Evolutionary conservation across 2,888 invertebrate genomes (phyloP), one percentile per base, ranked within the genome.

Genomic region (Ganaspis brasiliensis): DNA sequence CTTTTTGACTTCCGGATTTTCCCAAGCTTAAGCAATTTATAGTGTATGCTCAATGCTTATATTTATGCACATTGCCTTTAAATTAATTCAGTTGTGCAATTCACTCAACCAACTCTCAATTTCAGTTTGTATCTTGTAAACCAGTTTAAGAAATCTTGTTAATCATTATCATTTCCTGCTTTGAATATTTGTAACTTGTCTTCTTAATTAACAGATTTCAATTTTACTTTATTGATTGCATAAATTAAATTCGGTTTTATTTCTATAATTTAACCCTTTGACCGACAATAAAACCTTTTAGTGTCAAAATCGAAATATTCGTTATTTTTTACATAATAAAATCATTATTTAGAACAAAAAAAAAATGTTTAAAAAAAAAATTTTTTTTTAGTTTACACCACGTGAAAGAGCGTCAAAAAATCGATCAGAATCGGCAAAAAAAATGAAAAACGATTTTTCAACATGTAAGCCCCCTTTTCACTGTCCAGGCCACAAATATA

Each of bases 1-100:
- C 57, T 24, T 26, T 52, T 57, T 57, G 26, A 57, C 63, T 63
- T 63, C 40, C 63, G 63, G 63, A 19, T 63, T 63, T 40, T 63
- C 14, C 14, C 10, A 6, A 6, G 6, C 3, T 31, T 31, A 6
- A 52, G 19, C 16, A 63, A 21, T 37, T 21, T 21, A 6, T 40
- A 14, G 19, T 21, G 14, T 21, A 14, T 37, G 37, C 55, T 61
- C 6, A 14, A 49, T 49, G 16, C 16, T 26, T 24, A 74, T 37
- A 37, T 67, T 37, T 40, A 67, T 26, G n/a, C 24, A 67, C 26
- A 26, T 6, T 12, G 6, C 14, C 21, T 56, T n/a, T 35, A 37
- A 14, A 52, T 63, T 67, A 26, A 37, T 26, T 55, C 49, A 61
- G 19, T 61, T 63, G 21, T 63, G 37, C 14, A 21, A 63, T 63